These are phyloP conservation scores for Umimayanthus chanpuru DNA, from an alignment of 92 coral and sea anemone genomes.

Conservation along the genomic window DNA sequence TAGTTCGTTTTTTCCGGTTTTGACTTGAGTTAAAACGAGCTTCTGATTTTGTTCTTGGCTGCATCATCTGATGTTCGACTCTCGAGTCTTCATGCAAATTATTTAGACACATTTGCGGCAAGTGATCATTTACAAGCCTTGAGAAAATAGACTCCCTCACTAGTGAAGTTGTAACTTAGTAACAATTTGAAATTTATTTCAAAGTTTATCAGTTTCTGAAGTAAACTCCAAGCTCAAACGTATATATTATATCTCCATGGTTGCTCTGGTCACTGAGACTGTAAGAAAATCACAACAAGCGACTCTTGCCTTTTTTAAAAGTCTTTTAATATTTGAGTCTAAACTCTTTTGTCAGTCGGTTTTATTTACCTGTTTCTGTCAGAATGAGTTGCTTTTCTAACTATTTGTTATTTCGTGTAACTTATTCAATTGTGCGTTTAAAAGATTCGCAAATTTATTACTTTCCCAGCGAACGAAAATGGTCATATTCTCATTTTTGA, in stretches of 20 bases:
- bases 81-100: not conserved
- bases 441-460: not conserved
- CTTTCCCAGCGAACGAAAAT: not conserved
- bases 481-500: not conserved
- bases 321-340: too few relatives aligned
- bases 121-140: not conserved
- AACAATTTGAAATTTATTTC: not conserved
- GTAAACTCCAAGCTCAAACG: not conserved
- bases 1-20: not conserved
- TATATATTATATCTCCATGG: not conserved
- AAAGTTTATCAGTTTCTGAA: not conserved
- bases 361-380: not conserved
- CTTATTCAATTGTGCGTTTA: not conserved
- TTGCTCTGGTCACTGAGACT: slow-evolving; percentile 5
- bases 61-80: not conserved
- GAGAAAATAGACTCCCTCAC: slow-evolving; percentile 1
- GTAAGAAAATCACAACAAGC: not conserved
- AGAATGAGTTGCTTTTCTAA: too few relatives aligned
- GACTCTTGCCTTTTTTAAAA: too few relatives aligned
- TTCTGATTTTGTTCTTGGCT: not conserved
- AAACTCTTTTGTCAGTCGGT: not conserved
- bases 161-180: not conserved
- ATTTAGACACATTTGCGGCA: not conserved
- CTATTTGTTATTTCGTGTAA: not conserved
- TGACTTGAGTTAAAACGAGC: not conserved